phyloP scores from a whole-genome alignment of 2,113 vertebrate genomes.

The Pavo muticus region DNA sequence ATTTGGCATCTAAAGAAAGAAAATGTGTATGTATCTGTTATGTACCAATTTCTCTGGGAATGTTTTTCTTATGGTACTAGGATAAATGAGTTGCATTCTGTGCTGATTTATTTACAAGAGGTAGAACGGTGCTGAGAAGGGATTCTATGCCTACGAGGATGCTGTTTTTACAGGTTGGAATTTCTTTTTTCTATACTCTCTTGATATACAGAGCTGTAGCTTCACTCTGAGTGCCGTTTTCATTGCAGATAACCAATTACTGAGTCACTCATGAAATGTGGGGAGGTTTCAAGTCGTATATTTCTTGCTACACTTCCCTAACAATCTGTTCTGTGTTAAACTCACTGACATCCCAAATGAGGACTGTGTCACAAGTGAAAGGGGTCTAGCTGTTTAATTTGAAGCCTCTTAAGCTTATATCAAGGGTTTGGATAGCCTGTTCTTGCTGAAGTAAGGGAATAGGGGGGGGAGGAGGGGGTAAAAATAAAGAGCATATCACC shows the following conservation, averaged over 20 bases:
- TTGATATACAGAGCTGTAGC: rapidly evolving
- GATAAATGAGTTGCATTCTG: neutral
- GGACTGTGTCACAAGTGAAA: neutral
- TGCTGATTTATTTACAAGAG: neutral
- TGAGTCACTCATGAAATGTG: neutral
- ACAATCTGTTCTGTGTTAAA: neutral
- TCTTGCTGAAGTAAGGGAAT: neutral
- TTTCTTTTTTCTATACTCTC: neutral
- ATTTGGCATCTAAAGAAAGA: neutral
- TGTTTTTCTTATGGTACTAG: neutral
- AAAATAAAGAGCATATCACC: neutral
- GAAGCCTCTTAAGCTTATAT: rapidly evolving
- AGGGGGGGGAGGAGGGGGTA: neutral
- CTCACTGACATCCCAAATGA: neutral
- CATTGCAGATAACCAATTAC: neutral
- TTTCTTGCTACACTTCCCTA: neutral
- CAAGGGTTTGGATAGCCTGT: neutral
- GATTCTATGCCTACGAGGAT: neutral
- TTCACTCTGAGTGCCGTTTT: neutral
- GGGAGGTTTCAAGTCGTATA: neutral
- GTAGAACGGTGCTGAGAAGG: neutral
- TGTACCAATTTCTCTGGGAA: neutral
- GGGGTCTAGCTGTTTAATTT: neutral
- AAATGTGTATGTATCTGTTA: neutral
- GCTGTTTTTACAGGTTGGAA: neutral